Conservation (phyloP, 1,140 invertebrate species). For the Drosophila orena region DNA sequence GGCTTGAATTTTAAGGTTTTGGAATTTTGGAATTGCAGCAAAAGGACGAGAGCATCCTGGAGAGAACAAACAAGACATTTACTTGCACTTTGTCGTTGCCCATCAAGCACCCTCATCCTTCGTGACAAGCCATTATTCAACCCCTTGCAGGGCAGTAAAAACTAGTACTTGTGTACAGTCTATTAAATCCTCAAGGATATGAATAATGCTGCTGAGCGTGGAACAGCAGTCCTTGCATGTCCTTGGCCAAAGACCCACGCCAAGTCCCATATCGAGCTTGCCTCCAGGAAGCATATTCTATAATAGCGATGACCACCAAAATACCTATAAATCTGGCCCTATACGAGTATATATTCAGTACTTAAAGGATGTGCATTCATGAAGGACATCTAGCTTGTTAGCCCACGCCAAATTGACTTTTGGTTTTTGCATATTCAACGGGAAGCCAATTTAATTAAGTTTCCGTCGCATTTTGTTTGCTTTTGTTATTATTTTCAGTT, state of each 20-base stretch:
- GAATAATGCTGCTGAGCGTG: neutral
- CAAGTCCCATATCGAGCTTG: neutral
- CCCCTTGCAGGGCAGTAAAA: conserved; percentile 8
- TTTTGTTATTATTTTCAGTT: neutral
- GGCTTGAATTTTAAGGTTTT: too few species aligned
- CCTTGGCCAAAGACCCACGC: neutral
- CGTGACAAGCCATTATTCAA: conserved; percentile 1
- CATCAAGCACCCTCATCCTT: neutral
- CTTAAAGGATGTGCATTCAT: neutral
- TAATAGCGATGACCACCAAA: neutral
- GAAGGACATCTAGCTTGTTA: neutral
- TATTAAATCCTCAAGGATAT: conserved; percentile 10
- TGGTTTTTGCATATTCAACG: neutral
- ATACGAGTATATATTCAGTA: too few species aligned
- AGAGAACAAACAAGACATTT: neutral
- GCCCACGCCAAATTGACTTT: neutral
- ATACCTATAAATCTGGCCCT: too few species aligned
- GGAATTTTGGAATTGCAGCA: too few species aligned
- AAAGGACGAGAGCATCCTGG: neutral
- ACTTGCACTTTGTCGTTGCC: neutral
- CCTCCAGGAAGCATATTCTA: neutral
- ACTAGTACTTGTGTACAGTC: neutral
- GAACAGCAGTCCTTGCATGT: too few species aligned
- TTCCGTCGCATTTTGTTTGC: conserved; percentile 18
- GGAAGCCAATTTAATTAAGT: conserved; percentile 16